Evolutionary conservation across 2,888 invertebrate genomes (phyloP), one percentile per base, ranked within the genome.

Genomic region (Oegoconia quadripuncta): DNA sequence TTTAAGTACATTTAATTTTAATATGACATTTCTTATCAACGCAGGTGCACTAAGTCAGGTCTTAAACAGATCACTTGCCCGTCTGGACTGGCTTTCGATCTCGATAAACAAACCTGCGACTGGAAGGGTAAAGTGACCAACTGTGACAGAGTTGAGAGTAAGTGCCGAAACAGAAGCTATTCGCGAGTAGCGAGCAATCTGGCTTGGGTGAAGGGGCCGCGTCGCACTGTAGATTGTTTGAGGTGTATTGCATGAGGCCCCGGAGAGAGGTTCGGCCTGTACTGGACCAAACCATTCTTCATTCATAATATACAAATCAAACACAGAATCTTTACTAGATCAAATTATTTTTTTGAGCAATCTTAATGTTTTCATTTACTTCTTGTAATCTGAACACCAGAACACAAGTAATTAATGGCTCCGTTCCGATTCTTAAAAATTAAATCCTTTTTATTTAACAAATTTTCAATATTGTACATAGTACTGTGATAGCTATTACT

Each of bases 71-170:
- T 97, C 91, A 95, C 95, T 90, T 97, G 97, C 90, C 97, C 97
- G 86, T 95, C 95, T 87, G 97, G 97, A 90, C 92, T 97, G 92
- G 93, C 96, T 90, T 97, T 97, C 92, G 97, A 97, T 92, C 93
- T 97, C 91, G 94, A 95, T 91, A 97, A 96, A 92, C 97, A 97
- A 91, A 97, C 97, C 87, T 97, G 97, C 91, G 96, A 97, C 92
- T 97, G 97, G 97, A 97, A 96, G 92, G 96, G 95, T 91, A 96
- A 97, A 93, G 97, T 97, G 91, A 93, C 90, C 91, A 97, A 94
- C 93, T 97, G 97, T 93, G 94, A 96, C 91, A 94, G 93, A 90
- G 91, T 96, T 88, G 96, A 97, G 93, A 97, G 97, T 97, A 95
- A 96, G 96, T 93, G 90, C 72, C 77, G 81, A 77, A 68, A 72